Conservation (phyloP, 2,797 vertebrate genomes). For the Danio choprae region DNA sequence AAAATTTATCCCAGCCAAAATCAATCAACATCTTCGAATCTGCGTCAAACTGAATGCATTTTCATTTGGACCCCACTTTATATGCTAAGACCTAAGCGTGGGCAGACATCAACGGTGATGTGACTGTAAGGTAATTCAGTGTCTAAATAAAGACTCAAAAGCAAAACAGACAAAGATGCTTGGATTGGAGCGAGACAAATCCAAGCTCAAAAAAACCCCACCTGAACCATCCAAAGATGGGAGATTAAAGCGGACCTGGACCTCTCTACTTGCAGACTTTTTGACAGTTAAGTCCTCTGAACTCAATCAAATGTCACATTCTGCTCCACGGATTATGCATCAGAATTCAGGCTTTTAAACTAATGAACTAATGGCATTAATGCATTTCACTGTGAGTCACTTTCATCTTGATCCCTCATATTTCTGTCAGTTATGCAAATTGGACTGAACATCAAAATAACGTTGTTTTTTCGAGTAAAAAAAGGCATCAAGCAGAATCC, state of each 20-base stretch:
- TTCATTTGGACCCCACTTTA: background rate
- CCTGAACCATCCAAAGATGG: background rate
- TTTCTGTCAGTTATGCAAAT: background rate
- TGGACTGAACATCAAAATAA: background rate
- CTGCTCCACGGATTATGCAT: background rate
- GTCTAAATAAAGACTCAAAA: conserved; percentile 8
- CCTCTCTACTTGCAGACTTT: background rate
- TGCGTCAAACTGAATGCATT: background rate
- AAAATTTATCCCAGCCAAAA: background rate
- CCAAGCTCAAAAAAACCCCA: background rate
- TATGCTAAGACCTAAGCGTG: background rate
- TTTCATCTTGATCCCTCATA: background rate
- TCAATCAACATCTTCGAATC: background rate
- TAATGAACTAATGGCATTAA: conserved; percentile 1
- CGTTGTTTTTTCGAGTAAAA: background rate
- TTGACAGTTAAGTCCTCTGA: background rate
- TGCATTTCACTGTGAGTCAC: background rate
- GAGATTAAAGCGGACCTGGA: background rate
- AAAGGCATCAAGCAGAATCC: background rate
- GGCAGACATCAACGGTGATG: background rate
- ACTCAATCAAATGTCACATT: conserved; percentile 13
- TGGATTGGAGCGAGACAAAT: background rate
- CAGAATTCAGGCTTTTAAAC: conserved; percentile 24
- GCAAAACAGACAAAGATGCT: background rate
- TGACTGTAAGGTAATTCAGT: background rate